Base-by-base conservation (phyloP, 2,888 invertebrate genomes). In the Eulithis testata region DNA sequence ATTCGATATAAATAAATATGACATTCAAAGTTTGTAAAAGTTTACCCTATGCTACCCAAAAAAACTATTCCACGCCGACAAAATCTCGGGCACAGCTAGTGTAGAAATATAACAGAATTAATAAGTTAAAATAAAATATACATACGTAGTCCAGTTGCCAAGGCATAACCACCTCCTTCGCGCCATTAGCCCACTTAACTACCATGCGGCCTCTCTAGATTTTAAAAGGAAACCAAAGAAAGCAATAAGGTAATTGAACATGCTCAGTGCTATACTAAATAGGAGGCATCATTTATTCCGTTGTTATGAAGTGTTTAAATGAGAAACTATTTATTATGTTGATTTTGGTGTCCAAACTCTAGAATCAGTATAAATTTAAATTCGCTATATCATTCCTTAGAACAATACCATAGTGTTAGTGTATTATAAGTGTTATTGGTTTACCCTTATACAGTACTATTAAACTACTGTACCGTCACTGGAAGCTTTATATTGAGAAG, bases 141-240 rank as follows among this genome's bases (percentile, higher is more conserved):
- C 93, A 88, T 93, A 93, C 93, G 83, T 83, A 80, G 83, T 90
- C 85, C 79, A 93, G 91, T 88, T 91, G 89, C 89, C 90, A 88
- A 90, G 93, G 93, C 91, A 93, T 88, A 83, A 89, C 83, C 84
- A 93, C 92, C 86, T 85, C 87, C 81, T 84, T 91, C 77, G 91
- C 92, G 81, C 89, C 92, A 82, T 90, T 92, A 85, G 83, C 88
- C 93, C 93, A 93, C 80, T 88, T 93, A 92, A 93, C 93, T 91
- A 93, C 89, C 93, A 93, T 93, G 91, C 93, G 87, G 91, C 93
- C 86, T 73, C 80, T 89, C 93, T 93, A 92, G 73, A 87, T 78
- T 79, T 83, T 78, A 82, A 84, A 83, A 79, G 80, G 81, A 83
- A 88, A 88, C 80, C 85, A 91, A 88, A 82, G 79, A 90, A 90